These are phyloP conservation scores for Lamellibrachia luymesi DNA, from an alignment of 1,140 invertebrate genomes.

Conservation along the genomic window DNA sequence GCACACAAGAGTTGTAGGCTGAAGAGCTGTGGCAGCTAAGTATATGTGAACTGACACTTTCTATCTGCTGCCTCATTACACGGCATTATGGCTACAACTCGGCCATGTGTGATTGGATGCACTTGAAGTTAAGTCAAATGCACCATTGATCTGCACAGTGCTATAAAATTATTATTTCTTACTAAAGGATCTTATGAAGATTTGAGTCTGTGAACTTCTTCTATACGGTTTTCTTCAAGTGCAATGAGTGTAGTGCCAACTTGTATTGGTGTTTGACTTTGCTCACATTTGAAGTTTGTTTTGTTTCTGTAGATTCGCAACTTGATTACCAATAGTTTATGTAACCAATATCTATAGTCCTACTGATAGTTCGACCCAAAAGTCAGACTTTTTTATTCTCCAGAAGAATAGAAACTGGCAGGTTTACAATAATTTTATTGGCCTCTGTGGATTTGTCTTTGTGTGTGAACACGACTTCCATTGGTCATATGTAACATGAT, in stretches of 20 bases:
- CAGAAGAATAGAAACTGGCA: no score
- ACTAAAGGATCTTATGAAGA: background rate
- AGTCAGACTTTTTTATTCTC: no score
- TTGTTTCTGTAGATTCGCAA: background rate
- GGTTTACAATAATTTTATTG: no score
- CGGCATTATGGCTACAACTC: background rate
- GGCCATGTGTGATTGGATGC: background rate
- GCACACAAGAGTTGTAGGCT: background rate
- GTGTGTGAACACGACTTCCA: background rate
- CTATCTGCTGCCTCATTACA: background rate
- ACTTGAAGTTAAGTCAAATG: background rate
- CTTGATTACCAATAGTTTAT: background rate
- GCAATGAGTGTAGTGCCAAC: background rate
- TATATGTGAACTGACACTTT: background rate
- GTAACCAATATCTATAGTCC: no score
- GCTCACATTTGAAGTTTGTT: background rate
- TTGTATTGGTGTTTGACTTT: background rate
- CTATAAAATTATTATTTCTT: background rate
- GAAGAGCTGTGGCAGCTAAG: background rate
- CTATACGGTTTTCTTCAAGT: background rate
- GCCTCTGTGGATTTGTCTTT: background rate
- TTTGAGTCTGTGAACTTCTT: background rate
- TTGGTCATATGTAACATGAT: background rate
- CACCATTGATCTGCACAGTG: background rate
- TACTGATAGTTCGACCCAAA: no score